A percentile compares a stretch with the other conserved stretches of the same genome.
These are phyloP conservation scores for Noturus placidus DNA, from an alignment of 2,113 vertebrate genomes.

Conservation along the genomic window DNA sequence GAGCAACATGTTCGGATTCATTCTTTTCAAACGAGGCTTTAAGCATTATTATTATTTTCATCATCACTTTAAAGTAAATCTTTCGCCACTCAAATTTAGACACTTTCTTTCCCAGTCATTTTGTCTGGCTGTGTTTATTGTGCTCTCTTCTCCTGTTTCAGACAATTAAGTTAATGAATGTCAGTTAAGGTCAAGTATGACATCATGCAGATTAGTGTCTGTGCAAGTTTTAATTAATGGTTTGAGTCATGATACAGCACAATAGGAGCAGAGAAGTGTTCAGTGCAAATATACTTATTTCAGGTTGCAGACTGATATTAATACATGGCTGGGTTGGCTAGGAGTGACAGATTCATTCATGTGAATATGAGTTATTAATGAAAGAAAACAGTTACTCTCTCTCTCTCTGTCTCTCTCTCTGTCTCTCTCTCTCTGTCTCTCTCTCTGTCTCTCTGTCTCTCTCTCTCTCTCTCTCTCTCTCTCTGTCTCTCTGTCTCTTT, in stretches of 20 bases:
- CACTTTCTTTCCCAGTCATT: not conserved
- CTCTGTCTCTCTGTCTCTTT: not conserved
- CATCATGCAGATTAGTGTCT: constrained; percentile 3
- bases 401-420: too few species aligned
- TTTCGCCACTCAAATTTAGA: not conserved
- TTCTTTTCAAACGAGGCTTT: constrained; percentile 1
- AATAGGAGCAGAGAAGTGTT: constrained; percentile 14
- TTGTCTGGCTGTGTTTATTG: constrained; percentile 15
- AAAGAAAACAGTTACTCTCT: not conserved
- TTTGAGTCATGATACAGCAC: not conserved
- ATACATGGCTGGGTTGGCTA: not conserved
- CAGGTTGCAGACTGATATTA: not conserved
- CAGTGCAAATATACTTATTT: not conserved
- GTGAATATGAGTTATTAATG: not conserved
- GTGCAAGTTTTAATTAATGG: not conserved
- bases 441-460: not conserved
- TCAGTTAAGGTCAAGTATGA: constrained; percentile 3
- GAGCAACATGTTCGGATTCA: constrained; percentile 7
- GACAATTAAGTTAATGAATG: constrained; percentile 5
- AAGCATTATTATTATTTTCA: not conserved
- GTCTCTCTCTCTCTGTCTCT: too few species aligned
- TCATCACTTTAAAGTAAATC: constrained; percentile 10
- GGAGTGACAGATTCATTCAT: not conserved
- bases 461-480: not conserved
- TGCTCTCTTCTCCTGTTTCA: constrained; percentile 5